phyloP scores from a whole-genome alignment of 1,140 invertebrate species.

The Macrocentrus cingulum region DNA sequence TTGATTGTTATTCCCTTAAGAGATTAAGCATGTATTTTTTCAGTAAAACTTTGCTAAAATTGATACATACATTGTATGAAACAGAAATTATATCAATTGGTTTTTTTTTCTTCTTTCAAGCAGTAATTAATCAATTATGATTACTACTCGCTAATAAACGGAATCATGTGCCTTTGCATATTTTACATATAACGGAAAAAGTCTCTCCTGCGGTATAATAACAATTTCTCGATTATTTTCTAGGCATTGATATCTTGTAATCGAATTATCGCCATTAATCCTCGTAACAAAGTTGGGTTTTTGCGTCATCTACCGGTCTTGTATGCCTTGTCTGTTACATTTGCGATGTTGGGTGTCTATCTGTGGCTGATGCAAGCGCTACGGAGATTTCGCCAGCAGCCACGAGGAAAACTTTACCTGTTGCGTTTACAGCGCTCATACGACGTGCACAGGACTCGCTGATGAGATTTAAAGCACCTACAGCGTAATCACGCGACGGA shows the following conservation, averaged over 20 bases:
- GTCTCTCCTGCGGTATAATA: too few species aligned
- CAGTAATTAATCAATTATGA: too few species aligned
- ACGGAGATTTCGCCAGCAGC: conserved; percentile 50
- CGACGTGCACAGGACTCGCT: too few species aligned
- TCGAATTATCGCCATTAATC: conserved; percentile 22
- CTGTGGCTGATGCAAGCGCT: conserved; percentile 57
- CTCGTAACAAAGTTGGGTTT: conserved; percentile 45
- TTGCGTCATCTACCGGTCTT: conserved; percentile 57
- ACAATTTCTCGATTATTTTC: conserved; percentile 4
- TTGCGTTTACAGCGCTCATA: not conserved
- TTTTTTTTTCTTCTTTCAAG: too few species aligned
- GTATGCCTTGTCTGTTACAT: conserved; percentile 45
- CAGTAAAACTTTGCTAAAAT: conserved; percentile 1
- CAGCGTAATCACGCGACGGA: not conserved
- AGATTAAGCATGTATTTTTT: conserved; percentile 34
- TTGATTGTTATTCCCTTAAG: conserved; percentile 30
- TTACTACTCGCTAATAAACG: too few species aligned
- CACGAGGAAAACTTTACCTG: conserved; percentile 12
- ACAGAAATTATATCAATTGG: too few species aligned
- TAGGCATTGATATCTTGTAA: conserved; percentile 5
- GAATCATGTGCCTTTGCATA: too few species aligned
- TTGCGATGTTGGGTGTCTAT: conserved; percentile 37
- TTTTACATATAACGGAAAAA: too few species aligned
- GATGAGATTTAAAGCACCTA: not conserved
- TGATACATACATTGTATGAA: too few species aligned